Base-by-base conservation (phyloP, 2,113 vertebrate species). In the Cinclus mexicanus region DNA sequence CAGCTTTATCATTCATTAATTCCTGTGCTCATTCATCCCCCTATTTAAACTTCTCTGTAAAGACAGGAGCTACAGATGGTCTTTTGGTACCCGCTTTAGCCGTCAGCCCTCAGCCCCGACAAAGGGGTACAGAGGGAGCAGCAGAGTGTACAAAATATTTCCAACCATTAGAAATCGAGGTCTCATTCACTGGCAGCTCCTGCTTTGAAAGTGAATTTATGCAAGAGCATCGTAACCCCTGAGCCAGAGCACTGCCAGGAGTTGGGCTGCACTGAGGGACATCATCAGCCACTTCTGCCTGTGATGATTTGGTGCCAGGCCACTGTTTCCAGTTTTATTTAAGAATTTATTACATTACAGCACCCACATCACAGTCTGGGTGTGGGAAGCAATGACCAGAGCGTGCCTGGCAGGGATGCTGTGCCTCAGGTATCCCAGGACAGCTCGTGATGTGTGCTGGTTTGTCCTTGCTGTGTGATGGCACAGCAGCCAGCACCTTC, bases 1-100 rank as follows among this genome's bases (percentile, higher is more conserved):
- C 63, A 77, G 97, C 96, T 96, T 96, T 94, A 91, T 97, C 97
- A 97, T 98, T 98, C 97, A 97, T 97, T 97, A 90, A 97, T 97
- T 97, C 97, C 94, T 84, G 91, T 8, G 93, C 86, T 98, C 97
- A 95, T 98, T 98, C 98, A 97, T 94, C 89, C 96, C 96, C 91
- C 94, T 97, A 55, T 97, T 98, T 97, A 97, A 97, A 97, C 94
- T 90, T 87, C 97, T 96, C 97, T 97, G 90, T 96, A 97, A 96
- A 98, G 94, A 94, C 65, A 47, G 97, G 93, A 94, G 94, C 94
- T 93, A 97, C 97, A 97, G 96, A 96, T 97, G 97, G 97, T 94
- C 97, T 97, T 98, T 97, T 96, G 97, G 97, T 97, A 60, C 94
- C 92, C 94, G 87, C 90, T 94, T 97, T 94, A 90, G 94, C 90